Base-by-base conservation (phyloP, 92 coral and sea anemone species). In the Virgularia gustaviana region DNA sequence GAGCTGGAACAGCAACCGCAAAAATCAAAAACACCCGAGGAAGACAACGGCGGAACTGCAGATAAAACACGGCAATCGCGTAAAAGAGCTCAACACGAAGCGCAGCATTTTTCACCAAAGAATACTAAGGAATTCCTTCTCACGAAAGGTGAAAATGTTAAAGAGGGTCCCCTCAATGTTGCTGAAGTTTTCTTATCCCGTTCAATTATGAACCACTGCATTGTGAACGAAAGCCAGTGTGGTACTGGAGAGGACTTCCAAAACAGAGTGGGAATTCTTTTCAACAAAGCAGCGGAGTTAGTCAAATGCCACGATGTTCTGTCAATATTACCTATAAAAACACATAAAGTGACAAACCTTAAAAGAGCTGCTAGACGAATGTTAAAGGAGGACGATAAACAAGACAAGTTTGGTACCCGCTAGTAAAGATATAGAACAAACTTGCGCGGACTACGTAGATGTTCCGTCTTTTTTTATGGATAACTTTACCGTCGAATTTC, bases 21-120 rank as follows among this genome's bases (percentile, higher is more conserved):
- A 57, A 56, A 36, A 68, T 57, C 66, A 55, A 73, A 53, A 56
- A 32, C 66, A 73, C 53, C n/a, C n/a, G n/a, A n/a, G n/a, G n/a
- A n/a, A n/a, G n/a, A n/a, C n/a, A n/a, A n/a, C n/a, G n/a, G n/a
- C n/a, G n/a, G n/a, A n/a, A n/a, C n/a, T n/a, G n/a, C n/a, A 19
- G 31, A 49, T 43, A 71, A 6, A 53, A 63, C 34, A 25, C 58
- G 80, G 61, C 58, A 75, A 37, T 34, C 60, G 22, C 58, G 80
- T 27, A 75, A 47, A 57, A 38, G 80, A 72, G 62, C 39, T 20
- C 72, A 60, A 39, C 80, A 75, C 75, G 80, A 57, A 29, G 58
- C 18, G 5, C 80, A 58, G 80, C 33, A 75, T 44, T 68, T 57
- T 49, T 39, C 45, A 7, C 45, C 45, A 39, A 15, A 39, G 15